Conservation (phyloP, 2,888 invertebrate genomes). For the Alcis repandata region DNA sequence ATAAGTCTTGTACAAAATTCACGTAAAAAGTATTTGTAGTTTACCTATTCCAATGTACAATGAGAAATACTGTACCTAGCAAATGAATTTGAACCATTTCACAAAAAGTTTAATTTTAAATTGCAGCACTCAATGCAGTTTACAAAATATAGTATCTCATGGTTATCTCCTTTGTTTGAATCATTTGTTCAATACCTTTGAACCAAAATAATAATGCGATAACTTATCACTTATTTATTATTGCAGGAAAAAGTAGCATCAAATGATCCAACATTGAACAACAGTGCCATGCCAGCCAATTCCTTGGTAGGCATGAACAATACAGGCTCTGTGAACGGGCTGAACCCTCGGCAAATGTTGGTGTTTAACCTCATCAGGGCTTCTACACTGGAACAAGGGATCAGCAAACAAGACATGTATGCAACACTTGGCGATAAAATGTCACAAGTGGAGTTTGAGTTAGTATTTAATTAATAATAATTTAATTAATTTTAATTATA, state of each 20-base stretch:
- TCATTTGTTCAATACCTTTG: too few relatives aligned
- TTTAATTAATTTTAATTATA: too few relatives aligned
- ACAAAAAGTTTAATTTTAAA: too few relatives aligned
- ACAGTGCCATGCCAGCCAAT: constrained; percentile 72
- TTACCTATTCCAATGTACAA: too few relatives aligned
- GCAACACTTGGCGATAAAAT: constrained; percentile 75
- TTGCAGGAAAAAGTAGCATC: constrained; percentile 70
- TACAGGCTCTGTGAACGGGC: constrained; percentile 72
- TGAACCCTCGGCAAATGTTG: constrained; percentile 81
- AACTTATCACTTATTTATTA: background rate
- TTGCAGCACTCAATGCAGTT: too few relatives aligned
- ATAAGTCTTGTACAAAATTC: too few relatives aligned
- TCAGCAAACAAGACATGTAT: constrained; percentile 82
- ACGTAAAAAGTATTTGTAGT: too few relatives aligned
- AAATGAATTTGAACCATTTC: too few relatives aligned
- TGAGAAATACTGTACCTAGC: too few relatives aligned
- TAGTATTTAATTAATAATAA: constrained; percentile 52
- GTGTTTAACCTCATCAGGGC: constrained; percentile 80
- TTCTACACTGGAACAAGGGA: constrained; percentile 79
- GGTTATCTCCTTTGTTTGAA: too few relatives aligned
- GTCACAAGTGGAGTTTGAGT: constrained; percentile 82
- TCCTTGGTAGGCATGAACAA: constrained; percentile 78
- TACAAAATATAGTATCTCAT: too few relatives aligned
- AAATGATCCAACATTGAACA: constrained; percentile 62
- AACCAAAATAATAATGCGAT: too few relatives aligned